Conservation (phyloP, 2,888 invertebrate species). For the Acleris cristana region DNA sequence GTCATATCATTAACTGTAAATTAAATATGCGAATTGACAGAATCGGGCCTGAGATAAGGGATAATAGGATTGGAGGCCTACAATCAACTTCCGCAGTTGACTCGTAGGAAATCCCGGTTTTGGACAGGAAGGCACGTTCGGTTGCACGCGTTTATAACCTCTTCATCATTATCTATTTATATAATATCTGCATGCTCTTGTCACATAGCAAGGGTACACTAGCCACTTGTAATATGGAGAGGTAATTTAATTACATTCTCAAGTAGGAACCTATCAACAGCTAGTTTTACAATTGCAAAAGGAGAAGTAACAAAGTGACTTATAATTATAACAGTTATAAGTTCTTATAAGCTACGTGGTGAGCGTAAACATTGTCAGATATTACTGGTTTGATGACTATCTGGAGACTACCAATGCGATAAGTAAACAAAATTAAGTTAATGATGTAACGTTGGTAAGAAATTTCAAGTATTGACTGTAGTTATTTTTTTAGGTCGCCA, state of each 20-base stretch:
- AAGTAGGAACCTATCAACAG: no score
- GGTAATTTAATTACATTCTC: background rate
- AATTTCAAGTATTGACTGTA: constrained; percentile 22
- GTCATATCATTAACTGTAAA: no score
- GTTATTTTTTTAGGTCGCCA: constrained; percentile 21
- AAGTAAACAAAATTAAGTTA: constrained; percentile 21
- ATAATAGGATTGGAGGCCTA: no score
- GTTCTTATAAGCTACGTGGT: constrained; percentile 6
- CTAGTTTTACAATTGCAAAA: background rate
- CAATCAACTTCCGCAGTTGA: no score
- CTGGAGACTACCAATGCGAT: constrained; percentile 23
- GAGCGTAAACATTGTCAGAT: constrained; percentile 17
- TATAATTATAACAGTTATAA: background rate
- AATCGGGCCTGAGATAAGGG: no score
- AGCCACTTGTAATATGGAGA: constrained; percentile 3
- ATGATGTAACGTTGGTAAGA: constrained; percentile 28
- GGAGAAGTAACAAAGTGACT: constrained; percentile 2
- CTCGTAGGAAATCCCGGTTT: no score
- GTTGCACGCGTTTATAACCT: no score
- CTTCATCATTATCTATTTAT: no score
- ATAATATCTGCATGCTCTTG: background rate
- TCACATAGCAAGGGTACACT: background rate
- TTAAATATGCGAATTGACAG: no score
- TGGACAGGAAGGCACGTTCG: no score
- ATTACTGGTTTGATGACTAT: constrained; percentile 9